Evolutionary conservation across 2,888 invertebrate genomes (phyloP), one percentile per base, ranked within the genome.

Genomic region (Stenodema calcarata): DNA sequence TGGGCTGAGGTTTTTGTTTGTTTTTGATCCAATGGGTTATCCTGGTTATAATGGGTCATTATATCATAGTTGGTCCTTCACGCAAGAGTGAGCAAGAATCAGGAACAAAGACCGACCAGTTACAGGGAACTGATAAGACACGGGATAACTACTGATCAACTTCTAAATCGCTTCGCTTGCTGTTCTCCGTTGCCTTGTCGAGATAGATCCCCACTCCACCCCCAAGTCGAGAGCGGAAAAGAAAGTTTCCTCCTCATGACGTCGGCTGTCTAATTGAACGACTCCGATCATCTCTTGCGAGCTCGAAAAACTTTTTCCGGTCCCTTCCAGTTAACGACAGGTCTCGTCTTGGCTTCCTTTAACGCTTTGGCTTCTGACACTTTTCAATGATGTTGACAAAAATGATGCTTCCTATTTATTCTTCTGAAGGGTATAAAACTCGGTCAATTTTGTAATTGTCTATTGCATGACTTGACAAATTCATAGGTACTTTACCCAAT

Each of bases 141-240:
- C 73, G 35, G 2, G 35, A 73, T 35, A 73, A 73, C 73, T 73
- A 73, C 73, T 73, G 73, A 73, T 73, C 73, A 73, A 73, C 73
- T 73, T 73, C 73, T 73, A 73, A 73, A 73, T 73, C 35, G 73
- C 73, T 73, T 73, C 41, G 73, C 35, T 41, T 18, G 41, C 41
- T 41, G 30, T 73, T 12, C 18, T 18, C 18, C 73, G 35, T 18
- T 35, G n/a, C 30, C n/a, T 35, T n/a, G 30, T 14, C 30, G 73
- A 30, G 41, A 35, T 35, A 18, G 28, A 9, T 35, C 41, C 35
- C 7, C 27, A 18, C 14, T 35, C 35, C 7, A 2, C 35, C 35
- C 35, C 7, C 4, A 7, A 35, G 7, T 35, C 35, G 35, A 35
- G 35, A 35, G 35, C 35, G 35, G 35, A 35, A 41, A 35, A 73